Percentiles rank a stretch among this genome's conserved stretches.
Evolutionary conservation across 1,140 invertebrate genomes (phyloP).

Genomic region (Protaetia brevitarsis): DNA sequence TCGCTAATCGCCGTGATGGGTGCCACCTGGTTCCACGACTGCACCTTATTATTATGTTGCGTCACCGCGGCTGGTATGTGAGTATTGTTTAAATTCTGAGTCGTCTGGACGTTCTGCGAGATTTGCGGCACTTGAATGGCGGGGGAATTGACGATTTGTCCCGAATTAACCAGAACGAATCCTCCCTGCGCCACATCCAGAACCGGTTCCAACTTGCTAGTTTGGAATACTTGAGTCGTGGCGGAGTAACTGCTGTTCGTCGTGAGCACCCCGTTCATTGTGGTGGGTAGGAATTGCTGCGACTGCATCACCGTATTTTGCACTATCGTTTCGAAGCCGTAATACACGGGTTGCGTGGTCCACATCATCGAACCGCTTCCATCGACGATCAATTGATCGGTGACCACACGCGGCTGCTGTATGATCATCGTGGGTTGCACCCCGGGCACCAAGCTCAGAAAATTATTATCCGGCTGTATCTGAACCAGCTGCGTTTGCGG

Average conservation of each 20-base stretch:
- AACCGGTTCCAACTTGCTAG: constrained; percentile 76
- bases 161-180: constrained; percentile 66
- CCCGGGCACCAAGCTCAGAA: constrained; percentile 63
- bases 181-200: constrained; percentile 64
- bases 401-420: constrained; percentile 41
- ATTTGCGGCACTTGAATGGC: constrained; percentile 31
- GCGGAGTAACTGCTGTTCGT: constrained; percentile 75
- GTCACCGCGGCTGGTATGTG: not conserved
- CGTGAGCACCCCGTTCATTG: constrained; percentile 71
- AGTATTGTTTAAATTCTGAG: constrained; percentile 9
- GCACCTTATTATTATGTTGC: not conserved
- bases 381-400: constrained; percentile 44
- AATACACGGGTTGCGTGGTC: constrained; percentile 63
- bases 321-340: constrained; percentile 77
- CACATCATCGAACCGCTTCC: constrained; percentile 45
- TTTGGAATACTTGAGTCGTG: constrained; percentile 78
- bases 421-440: constrained; percentile 54
- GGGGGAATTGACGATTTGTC: constrained; percentile 41
- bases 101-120: constrained; percentile 19
- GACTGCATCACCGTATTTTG: constrained; percentile 83
- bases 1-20: not conserved
- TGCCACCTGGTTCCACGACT: not conserved
- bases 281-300: constrained; percentile 74
- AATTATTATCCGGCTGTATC: constrained; percentile 56
- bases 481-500: constrained; percentile 47